phyloP scores from a whole-genome alignment of 2,888 invertebrate genomes.

The Zhuqinia jingwanae region DNA sequence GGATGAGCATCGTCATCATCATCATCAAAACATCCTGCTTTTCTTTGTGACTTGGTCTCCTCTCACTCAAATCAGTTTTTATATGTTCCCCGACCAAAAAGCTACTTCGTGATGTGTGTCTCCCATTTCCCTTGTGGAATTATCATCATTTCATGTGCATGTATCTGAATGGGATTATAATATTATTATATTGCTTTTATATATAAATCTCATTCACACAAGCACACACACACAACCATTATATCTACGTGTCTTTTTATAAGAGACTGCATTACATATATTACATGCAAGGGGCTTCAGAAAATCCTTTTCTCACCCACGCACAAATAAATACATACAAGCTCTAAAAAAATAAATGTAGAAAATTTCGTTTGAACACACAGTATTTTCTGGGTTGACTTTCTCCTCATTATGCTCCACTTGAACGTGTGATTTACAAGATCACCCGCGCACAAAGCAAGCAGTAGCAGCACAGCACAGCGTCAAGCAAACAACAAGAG shows the following conservation, averaged over 20 bases:
- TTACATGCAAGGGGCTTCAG: too few species aligned
- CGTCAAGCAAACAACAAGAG: neutral
- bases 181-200: conserved; percentile 36
- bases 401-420: conserved; percentile 68
- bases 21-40: neutral
- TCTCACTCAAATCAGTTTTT: too few species aligned
- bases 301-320: too few species aligned
- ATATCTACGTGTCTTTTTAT: conserved; percentile 14
- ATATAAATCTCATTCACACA: too few species aligned
- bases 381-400: conserved; percentile 48
- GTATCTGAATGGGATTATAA: conserved; percentile 39
- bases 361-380: conserved; percentile 6
- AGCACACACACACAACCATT: conserved; percentile 22
- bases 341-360: conserved; percentile 10
- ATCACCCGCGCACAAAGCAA: conserved; percentile 1
- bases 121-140: conserved; percentile 40
- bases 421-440: conserved; percentile 64
- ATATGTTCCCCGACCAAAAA: too few species aligned
- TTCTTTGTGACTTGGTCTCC: neutral
- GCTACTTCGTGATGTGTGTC: neutral
- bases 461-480: too few species aligned
- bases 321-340: too few species aligned
- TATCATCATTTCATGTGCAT: conserved; percentile 20
- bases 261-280: neutral
- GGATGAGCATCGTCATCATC: neutral